These are phyloP conservation scores for Cygnus atratus DNA, from an alignment of 2,113 vertebrate genomes.

Conservation along the genomic window DNA sequence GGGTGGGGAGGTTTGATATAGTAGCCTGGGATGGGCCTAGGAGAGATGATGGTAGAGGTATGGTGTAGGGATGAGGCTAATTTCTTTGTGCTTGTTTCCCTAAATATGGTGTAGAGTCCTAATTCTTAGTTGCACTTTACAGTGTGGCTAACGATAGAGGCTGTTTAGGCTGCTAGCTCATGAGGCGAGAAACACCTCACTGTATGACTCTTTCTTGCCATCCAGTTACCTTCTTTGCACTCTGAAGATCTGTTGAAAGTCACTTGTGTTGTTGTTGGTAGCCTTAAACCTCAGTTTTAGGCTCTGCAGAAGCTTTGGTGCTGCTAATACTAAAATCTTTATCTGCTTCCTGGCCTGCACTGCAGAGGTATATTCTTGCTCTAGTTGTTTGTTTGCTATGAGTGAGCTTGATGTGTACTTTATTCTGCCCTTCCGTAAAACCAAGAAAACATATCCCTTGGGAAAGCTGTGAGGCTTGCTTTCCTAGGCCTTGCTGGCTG, in stretches of 20 bases:
- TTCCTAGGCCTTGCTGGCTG: background rate
- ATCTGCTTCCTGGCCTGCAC: background rate
- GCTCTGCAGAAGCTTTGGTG: background rate
- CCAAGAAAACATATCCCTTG: background rate
- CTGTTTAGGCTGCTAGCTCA: background rate
- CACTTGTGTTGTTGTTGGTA: background rate
- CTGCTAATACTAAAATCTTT: background rate
- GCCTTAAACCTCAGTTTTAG: background rate
- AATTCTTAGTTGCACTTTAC: background rate
- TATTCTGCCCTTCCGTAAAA: background rate
- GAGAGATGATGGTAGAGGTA: background rate
- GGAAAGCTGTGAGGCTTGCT: background rate
- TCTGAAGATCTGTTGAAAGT: background rate
- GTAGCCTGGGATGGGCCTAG: background rate
- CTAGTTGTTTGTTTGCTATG: background rate
- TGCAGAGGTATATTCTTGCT: background rate
- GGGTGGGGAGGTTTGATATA: accelerated
- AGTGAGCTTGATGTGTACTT: background rate
- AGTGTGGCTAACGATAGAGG: background rate
- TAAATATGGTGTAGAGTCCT: background rate
- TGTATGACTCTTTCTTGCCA: background rate
- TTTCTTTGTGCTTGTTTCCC: background rate
- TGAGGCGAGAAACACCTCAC: background rate
- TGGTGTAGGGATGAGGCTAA: background rate
- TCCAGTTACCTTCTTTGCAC: background rate